These are phyloP conservation scores for Drosophila navojoa DNA, from an alignment of 1,140 invertebrate species.

Conservation along the genomic window DNA sequence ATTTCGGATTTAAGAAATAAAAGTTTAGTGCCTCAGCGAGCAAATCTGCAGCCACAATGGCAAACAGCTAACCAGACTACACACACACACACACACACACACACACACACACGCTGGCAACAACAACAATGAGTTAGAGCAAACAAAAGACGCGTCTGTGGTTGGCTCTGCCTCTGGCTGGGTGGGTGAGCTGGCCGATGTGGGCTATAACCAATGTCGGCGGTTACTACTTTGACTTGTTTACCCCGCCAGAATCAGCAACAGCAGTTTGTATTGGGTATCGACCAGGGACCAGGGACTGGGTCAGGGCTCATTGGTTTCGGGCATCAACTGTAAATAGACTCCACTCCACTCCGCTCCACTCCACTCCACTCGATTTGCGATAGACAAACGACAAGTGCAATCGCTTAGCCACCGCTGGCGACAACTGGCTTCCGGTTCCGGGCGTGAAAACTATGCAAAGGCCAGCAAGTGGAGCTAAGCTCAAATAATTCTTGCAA, in stretches of 20 bases:
- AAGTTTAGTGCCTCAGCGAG: conserved; percentile 75
- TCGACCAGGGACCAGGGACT: background rate
- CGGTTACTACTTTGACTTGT: conserved; percentile 54
- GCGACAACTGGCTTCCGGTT: conserved; percentile 32
- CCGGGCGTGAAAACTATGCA: conserved; percentile 26
- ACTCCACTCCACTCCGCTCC: conserved; percentile 26
- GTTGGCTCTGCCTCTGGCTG: conserved; percentile 40
- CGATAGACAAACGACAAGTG: conserved; percentile 39
- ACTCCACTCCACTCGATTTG: conserved; percentile 33
- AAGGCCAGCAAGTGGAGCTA: background rate
- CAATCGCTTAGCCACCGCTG: conserved; percentile 34
- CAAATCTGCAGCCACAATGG: conserved; percentile 72
- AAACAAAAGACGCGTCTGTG: conserved; percentile 82
- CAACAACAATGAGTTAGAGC: conserved; percentile 51
- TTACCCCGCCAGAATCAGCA: conserved; percentile 22
- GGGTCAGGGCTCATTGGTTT: conserved; percentile 46
- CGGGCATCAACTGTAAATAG: conserved; percentile 45
- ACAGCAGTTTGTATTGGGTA: conserved; percentile 4
- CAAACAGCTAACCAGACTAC: conserved; percentile 58
- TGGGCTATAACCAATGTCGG: conserved; percentile 28
- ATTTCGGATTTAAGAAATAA: conserved; percentile 80
- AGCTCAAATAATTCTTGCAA: background rate
- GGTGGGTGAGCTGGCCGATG: background rate
- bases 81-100: conserved; percentile 18
- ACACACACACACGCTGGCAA: too few species aligned